Conservation (phyloP, 2,797 vertebrate species). For the Nyctibius grandis region DNA sequence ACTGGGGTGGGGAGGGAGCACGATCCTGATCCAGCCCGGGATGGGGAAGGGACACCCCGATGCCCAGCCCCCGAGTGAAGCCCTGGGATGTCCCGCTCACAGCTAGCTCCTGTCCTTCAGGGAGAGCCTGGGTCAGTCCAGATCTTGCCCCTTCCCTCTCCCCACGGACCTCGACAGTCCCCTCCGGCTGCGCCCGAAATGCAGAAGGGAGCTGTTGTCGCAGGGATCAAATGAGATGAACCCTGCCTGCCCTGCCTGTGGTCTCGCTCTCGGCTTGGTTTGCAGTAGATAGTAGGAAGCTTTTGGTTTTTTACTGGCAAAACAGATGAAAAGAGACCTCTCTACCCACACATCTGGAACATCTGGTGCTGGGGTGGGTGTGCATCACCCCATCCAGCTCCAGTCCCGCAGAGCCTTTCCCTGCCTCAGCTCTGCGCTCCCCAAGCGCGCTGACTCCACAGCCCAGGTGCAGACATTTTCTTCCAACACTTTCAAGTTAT, state of each 20-base stretch:
- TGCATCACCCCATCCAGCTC: background rate
- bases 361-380: background rate
- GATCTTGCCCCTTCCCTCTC: background rate
- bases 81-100: fast-evolving
- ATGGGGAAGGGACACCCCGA: background rate
- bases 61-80: background rate
- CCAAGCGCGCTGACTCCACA: fast-evolving
- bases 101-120: background rate
- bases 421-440: background rate
- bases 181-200: fast-evolving
- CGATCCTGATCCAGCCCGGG: no score
- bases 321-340: background rate
- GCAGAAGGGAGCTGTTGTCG: background rate
- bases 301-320: background rate
- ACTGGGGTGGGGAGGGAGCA: background rate
- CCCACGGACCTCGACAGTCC: fast-evolving
- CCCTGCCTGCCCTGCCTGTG: background rate
- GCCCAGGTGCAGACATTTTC: conserved; percentile 51
- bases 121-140: fast-evolving
- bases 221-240: background rate
- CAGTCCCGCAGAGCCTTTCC: background rate
- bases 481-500: background rate
- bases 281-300: background rate
- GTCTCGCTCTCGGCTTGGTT: background rate
- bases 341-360: background rate